phyloP scores from a whole-genome alignment of 2,797 vertebrate genomes.

The Silurus aristotelis region DNA sequence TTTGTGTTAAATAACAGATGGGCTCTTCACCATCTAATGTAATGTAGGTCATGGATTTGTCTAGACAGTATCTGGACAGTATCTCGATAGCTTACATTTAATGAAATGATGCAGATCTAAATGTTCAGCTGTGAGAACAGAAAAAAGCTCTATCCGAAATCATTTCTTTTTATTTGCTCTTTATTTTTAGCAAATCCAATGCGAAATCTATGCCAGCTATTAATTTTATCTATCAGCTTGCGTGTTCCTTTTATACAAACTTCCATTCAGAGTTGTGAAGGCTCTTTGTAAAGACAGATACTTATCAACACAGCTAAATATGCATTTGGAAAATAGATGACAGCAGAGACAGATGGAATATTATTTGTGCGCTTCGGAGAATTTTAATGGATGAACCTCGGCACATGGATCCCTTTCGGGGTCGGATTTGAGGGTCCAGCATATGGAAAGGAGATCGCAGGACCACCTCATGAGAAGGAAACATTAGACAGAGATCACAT shows the following conservation, averaged over 20 bases:
- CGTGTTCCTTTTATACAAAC: constrained; percentile 4
- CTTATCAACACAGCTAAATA: constrained; percentile 40
- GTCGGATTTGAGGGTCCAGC: constrained; percentile 43
- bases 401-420: constrained; percentile 53
- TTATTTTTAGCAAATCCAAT: not conserved
- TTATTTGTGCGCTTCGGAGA: constrained; percentile 42
- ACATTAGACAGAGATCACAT: not conserved
- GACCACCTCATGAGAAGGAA: constrained; percentile 46
- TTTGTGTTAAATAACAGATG: constrained; percentile 9
- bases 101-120: constrained; percentile 15
- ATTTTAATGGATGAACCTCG: constrained; percentile 55
- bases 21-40: not conserved
- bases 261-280: constrained; percentile 1
- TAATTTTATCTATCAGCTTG: not conserved
- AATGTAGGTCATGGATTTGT: not conserved
- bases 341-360: constrained; percentile 51
- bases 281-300: constrained; percentile 35
- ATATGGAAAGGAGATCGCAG: constrained; percentile 56
- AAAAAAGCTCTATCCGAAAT: constrained; percentile 5
- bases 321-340: constrained; percentile 32
- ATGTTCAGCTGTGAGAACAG: not conserved
- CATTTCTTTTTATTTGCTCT: not conserved
- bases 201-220: constrained; percentile 1
- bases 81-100: constrained; percentile 4
- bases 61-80: constrained; percentile 24